Evolutionary conservation across 53 echinoderm and acorn worm species (phyloP).

Genomic region (Patiria pectinifera): DNA sequence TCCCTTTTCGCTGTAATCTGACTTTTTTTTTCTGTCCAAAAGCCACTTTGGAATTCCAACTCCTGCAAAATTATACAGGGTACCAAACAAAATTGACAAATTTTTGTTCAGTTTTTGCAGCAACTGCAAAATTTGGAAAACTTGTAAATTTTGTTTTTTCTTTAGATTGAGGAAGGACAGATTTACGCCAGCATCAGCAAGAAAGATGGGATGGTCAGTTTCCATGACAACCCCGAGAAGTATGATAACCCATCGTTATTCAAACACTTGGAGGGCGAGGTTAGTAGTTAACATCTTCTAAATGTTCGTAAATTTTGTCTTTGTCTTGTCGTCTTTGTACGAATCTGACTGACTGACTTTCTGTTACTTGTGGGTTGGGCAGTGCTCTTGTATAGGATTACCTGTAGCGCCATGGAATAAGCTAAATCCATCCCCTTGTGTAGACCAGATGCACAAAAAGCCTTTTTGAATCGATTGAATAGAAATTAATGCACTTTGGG

Average conservation of each 20-base stretch:
- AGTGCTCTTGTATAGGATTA: too few species aligned
- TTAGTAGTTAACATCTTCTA: constrained; percentile 25
- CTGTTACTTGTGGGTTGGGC: too few species aligned
- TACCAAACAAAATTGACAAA: not conserved
- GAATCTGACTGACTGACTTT: not conserved
- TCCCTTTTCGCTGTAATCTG: too few species aligned
- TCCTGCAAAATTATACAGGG: not conserved
- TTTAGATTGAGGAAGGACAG: constrained; percentile 94
- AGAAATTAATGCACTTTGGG: too few species aligned
- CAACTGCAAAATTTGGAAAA: not conserved
- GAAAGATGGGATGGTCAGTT: constrained; percentile 99
- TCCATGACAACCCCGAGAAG: constrained; percentile 99
- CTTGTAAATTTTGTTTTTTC: not conserved
- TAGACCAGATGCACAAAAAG: too few species aligned
- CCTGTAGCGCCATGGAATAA: too few species aligned
- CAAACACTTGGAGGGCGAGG: constrained; percentile 91
- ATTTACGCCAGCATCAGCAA: constrained; percentile 97
- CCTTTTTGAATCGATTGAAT: too few species aligned
- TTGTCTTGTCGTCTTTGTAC: too few species aligned
- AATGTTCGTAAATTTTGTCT: not conserved
- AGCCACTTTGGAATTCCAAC: too few species aligned
- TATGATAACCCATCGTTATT: constrained; percentile 94
- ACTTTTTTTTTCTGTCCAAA: too few species aligned
- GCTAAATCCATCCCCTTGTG: too few species aligned
- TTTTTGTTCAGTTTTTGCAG: not conserved